Evolutionary conservation across 2,797 vertebrate genomes (phyloP).

Genomic region (Mycteria americana): DNA sequence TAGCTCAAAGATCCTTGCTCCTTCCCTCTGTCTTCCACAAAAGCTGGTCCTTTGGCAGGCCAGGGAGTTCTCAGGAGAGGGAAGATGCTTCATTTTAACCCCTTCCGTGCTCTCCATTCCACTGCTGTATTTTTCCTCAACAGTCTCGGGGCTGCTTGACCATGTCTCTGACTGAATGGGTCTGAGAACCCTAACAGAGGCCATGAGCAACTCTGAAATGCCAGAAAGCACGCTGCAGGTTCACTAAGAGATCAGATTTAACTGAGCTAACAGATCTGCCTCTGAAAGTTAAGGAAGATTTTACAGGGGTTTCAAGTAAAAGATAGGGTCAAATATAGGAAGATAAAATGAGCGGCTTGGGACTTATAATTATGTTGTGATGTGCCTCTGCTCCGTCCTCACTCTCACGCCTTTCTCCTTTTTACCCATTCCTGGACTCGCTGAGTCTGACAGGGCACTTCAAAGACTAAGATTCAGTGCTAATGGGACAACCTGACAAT

Average conservation of each 20-base stretch:
- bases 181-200: neutral
- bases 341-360: neutral
- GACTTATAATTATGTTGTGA: neutral
- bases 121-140: neutral
- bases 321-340: neutral
- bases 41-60: neutral
- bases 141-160: neutral
- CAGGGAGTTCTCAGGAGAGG: neutral
- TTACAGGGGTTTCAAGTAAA: neutral
- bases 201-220: neutral
- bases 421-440: neutral
- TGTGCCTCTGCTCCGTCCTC: neutral
- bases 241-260: neutral
- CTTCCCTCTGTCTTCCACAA: neutral
- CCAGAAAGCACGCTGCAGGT: neutral
- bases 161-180: neutral
- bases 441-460: neutral
- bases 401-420: neutral
- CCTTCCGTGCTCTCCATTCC: neutral
- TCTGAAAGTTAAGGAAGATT: neutral
- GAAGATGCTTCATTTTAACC: neutral
- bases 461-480: neutral
- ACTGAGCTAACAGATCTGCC: neutral
- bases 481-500: neutral
- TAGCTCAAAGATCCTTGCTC: neutral